Evolutionary conservation across 2,797 vertebrate species (phyloP), one percentile per base, ranked within the genome.

Genomic region (Silurus lanzhouensis): DNA sequence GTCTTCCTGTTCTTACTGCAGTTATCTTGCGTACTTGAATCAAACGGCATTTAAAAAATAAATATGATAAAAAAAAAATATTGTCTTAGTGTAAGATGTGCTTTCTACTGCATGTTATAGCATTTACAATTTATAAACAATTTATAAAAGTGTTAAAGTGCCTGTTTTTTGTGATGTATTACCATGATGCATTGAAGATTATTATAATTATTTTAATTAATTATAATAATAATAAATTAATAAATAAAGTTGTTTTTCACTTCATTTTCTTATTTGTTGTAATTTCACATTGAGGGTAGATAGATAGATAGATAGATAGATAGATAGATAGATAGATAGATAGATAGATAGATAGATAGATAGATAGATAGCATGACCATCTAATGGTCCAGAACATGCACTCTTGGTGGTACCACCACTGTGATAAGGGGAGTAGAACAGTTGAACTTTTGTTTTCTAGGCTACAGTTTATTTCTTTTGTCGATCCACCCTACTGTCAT

Each of bases 331-430:
- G 58, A 81, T 17, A 25, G 60, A 64, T 17, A 76, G 74, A 76
- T 20, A 80, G 61, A 80, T 22, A 80, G 58, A 80, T 17, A 46
- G 61, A 68, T 20, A 68, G 64, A 82, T 20, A 22, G 64, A 68
- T 19, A 81, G 78, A 80, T 46, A 46, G 60, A 46, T n/a, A 64
- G 38, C 38, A 31, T 27, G 22, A 27, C 14, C 48, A 12, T 2
- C 44, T 48, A 48, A 72, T 22, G 19, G 20, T 15, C 25, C 7
- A 75, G 72, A 55, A 52, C 46, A 46, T 2, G 6, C 67, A 70
- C 17, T 0, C 67, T 44, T 74, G 10, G 44, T 46, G 44, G 20
- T 27, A 57, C 2, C 52, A 72, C 22, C 0, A 12, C 46, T 72
- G 22, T 22, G 12, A 77, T 1, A 58, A 12, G 7, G 38, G 38